These are phyloP conservation scores for Thunnus maccoyii DNA, from an alignment of 2,113 vertebrate species.

Conservation along the genomic window DNA sequence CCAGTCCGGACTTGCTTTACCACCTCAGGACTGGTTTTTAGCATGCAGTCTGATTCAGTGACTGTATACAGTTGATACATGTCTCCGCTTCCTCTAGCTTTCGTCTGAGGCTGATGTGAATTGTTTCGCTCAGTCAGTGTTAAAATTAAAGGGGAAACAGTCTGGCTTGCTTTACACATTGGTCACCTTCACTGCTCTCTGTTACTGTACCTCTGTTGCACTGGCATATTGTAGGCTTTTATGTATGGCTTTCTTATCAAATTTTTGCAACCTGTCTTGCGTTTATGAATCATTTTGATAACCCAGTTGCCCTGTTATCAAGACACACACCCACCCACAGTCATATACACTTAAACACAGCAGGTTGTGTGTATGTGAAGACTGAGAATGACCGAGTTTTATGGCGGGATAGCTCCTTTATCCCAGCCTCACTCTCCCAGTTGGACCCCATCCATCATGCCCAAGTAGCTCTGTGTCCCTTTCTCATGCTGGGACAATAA, in stretches of 20 bases:
- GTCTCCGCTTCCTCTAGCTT: conserved; percentile 32
- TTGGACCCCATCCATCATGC: conserved; percentile 78
- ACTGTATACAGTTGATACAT: conserved; percentile 12
- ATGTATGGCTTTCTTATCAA: conserved; percentile 29
- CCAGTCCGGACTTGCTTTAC: conserved; percentile 65
- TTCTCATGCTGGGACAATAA: conserved; percentile 80
- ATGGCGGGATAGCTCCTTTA: conserved; percentile 66
- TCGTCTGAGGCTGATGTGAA: conserved; percentile 33
- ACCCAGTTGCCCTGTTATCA: conserved; percentile 17
- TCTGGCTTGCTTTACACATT: conserved; percentile 35
- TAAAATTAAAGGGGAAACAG: conserved; percentile 58
- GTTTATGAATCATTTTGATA: conserved; percentile 62
- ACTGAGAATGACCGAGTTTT: conserved; percentile 58
- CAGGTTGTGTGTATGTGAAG: conserved; percentile 23
- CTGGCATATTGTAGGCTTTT: conserved; percentile 3
- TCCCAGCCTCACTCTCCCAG: conserved; percentile 65
- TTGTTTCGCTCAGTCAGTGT: conserved; percentile 59
- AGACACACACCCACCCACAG: conserved; percentile 17
- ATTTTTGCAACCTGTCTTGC: conserved; percentile 53
- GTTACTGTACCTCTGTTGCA: not conserved
- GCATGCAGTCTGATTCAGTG: conserved; percentile 42
- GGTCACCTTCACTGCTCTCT: conserved; percentile 9
- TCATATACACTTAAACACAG: conserved; percentile 11
- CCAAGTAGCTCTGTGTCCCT: conserved; percentile 60
- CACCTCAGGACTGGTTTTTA: conserved; percentile 40